These are phyloP conservation scores for Myotis daubentonii DNA, from an alignment of 2,797 vertebrate species.

Conservation along the genomic window DNA sequence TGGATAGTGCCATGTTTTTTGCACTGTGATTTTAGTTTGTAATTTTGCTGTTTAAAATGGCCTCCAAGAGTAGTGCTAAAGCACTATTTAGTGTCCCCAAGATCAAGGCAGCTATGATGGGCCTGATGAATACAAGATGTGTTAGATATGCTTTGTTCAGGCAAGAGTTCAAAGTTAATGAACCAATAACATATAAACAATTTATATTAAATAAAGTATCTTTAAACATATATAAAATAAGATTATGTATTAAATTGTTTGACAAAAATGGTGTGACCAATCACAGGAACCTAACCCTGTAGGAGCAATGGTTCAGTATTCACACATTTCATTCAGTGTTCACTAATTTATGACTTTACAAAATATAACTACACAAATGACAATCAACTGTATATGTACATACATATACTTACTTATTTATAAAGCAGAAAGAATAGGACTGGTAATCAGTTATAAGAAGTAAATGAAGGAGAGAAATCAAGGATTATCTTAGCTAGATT, in stretches of 20 bases:
- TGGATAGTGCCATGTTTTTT: neutral
- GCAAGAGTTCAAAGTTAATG: slow-evolving; percentile 4
- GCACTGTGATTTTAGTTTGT: neutral
- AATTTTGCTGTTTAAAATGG: slow-evolving; percentile 17
- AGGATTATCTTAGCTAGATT: neutral
- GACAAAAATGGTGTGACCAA: neutral
- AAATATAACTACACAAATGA: neutral
- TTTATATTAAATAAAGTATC: neutral
- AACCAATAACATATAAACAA: neutral
- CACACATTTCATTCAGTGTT: neutral
- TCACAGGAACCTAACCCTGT: neutral
- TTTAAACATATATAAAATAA: slow-evolving; percentile 34
- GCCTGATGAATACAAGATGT: neutral
- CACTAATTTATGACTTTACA: neutral
- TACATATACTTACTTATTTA: neutral
- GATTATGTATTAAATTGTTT: neutral
- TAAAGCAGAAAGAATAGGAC: neutral
- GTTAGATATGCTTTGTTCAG: neutral
- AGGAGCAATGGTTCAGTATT: neutral
- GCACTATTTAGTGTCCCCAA: neutral
- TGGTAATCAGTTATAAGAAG: neutral
- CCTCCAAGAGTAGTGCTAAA: neutral
- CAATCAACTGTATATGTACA: neutral
- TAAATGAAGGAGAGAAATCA: neutral
- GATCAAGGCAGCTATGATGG: neutral